These are phyloP conservation scores for Procambarus clarkii DNA, from an alignment of 1,140 invertebrate genomes.

Conservation along the genomic window DNA sequence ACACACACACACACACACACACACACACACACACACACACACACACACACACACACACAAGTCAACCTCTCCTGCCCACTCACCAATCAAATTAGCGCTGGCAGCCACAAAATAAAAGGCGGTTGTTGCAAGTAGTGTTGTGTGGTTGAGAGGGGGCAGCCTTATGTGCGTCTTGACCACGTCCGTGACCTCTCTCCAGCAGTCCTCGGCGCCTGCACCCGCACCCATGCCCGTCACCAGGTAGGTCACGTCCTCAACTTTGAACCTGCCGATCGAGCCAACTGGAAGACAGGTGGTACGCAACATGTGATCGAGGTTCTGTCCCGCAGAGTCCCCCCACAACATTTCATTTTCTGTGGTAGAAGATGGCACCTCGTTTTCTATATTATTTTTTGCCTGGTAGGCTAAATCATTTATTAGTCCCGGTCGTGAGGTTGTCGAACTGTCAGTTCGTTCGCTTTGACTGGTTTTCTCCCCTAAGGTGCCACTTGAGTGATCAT, in stretches of 20 bases:
- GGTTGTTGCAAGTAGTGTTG: constrained; percentile 56
- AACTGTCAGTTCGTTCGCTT: background rate
- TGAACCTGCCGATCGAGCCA: constrained; percentile 53
- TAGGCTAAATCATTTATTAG: background rate
- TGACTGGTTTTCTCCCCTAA: background rate
- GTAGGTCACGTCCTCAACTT: constrained; percentile 52
- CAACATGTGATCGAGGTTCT: constrained; percentile 37
- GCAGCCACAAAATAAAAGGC: constrained; percentile 66
- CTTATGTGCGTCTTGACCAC: constrained; percentile 55
- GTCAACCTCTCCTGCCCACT: background rate
- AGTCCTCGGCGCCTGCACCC: constrained; percentile 31
- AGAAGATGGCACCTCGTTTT: background rate
- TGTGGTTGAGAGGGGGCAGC: constrained; percentile 45
- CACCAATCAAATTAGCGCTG: constrained; percentile 63
- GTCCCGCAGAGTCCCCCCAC: background rate
- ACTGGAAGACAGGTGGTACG: constrained; percentile 52
- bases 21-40: too few relatives aligned
- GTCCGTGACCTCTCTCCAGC: constrained; percentile 58
- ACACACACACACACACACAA: background rate
- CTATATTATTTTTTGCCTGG: background rate
- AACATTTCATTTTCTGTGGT: constrained; percentile 30
- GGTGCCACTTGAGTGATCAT: background rate
- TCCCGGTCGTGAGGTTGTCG: background rate
- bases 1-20: too few relatives aligned
- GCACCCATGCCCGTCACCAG: constrained; percentile 46